Conservation (phyloP, 92 coral and sea anemone species). For the Porites evermanni region DNA sequence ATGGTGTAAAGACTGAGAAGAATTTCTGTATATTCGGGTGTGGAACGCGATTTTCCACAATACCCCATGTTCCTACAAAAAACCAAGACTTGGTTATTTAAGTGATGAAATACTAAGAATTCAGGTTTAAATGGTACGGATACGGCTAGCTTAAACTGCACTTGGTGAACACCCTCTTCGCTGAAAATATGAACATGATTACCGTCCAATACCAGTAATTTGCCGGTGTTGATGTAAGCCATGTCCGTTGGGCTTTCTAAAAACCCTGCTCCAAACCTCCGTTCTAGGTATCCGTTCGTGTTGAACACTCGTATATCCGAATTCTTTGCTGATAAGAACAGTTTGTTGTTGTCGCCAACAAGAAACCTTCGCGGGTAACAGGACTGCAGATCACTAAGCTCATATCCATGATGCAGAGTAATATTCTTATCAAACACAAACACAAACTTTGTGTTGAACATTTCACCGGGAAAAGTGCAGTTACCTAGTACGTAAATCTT, state of each 20-base stretch:
- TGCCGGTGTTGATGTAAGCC: slow-evolving; percentile 20
- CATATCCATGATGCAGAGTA: not conserved
- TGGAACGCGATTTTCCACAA: not conserved
- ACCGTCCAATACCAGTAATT: not conserved
- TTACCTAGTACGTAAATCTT: slow-evolving; percentile 27
- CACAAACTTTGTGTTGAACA: not conserved
- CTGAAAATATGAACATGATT: not conserved
- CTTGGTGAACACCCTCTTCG: not conserved
- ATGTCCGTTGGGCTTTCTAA: slow-evolving; percentile 2
- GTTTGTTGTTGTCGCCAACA: not conserved
- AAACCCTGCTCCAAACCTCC: slow-evolving; percentile 11
- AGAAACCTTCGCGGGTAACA: not conserved
- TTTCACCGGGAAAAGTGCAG: no score
- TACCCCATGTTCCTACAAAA: not conserved
- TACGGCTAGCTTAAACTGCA: not conserved
- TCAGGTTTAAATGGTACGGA: not conserved
- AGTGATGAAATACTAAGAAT: not conserved
- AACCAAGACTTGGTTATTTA: not conserved
- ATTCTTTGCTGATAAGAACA: not conserved
- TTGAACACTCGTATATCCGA: slow-evolving; percentile 16
- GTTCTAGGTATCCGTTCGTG: slow-evolving; percentile 15
- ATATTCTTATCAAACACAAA: slow-evolving; percentile 1
- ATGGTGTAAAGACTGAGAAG: not conserved
- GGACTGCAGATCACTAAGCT: not conserved
- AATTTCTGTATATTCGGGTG: not conserved